Conservation (phyloP, 1,140 invertebrate species). For the Phortica variegata region DNA sequence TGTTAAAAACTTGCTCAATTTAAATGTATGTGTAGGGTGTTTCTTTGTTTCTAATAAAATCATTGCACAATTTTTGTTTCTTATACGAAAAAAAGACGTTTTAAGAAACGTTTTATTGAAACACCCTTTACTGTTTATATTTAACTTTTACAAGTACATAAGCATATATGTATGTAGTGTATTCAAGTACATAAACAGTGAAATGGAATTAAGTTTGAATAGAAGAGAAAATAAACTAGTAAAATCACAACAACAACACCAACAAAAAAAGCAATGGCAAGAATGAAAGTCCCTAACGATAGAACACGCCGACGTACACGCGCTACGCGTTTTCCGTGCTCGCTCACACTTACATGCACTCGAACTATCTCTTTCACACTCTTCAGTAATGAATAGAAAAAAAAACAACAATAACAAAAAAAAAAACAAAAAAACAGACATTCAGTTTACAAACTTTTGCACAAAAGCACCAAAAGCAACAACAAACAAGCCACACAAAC, state of each 20-base stretch:
- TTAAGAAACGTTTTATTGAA: no score
- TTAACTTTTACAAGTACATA: constrained; percentile 49
- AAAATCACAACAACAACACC: constrained; percentile 42
- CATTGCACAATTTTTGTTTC: no score
- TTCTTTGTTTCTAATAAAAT: no score
- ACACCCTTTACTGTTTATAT: constrained; percentile 28
- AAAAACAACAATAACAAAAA: constrained; percentile 6
- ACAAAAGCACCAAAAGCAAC: constrained; percentile 21
- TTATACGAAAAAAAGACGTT: no score
- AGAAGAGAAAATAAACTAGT: constrained; percentile 51
- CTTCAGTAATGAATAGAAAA: no score
- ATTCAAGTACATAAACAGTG: constrained; percentile 51
- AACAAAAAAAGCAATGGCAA: constrained; percentile 11
- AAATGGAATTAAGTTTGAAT: constrained; percentile 57
- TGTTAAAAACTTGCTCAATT: no score
- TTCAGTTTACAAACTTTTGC: constrained; percentile 19
- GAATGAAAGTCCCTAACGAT: constrained; percentile 32
- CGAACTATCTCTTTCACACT: no score
- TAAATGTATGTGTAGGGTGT: no score
- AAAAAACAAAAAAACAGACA: constrained; percentile 7
- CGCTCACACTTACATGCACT: constrained; percentile 2
- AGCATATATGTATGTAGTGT: constrained; percentile 20
- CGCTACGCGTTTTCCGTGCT: no score
- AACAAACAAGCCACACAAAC: constrained; percentile 2
- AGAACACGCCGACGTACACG: constrained; percentile 24